Base-by-base conservation (phyloP, 2,113 vertebrate genomes). In the Paramormyrops kingsleyae region DNA sequence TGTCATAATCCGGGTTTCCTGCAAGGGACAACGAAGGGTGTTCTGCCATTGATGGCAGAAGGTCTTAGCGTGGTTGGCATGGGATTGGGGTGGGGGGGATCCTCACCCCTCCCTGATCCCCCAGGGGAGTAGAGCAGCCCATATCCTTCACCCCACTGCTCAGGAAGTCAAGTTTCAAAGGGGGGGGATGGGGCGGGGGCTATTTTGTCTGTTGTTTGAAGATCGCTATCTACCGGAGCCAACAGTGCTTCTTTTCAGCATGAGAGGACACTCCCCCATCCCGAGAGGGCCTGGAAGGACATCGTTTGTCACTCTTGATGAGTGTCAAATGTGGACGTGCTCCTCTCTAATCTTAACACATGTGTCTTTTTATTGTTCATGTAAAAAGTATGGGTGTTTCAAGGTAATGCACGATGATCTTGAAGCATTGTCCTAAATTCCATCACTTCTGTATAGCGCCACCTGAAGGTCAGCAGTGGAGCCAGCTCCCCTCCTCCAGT, bases 121-220 rank as follows among this genome's bases (percentile, higher is more conserved):
- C 12, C 66, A 44, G 44, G 47, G n/a, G 15, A 50, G 19, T 27
- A 24, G 21, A 62, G 39, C 77, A 19, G 42, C 27, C 15, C 89
- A 86, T 70, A 90, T 74, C 47, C 89, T n/a, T 86, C 89, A 89
- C 52, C 53, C 83, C 46, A 0, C 56, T 70, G 53, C 84, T 27
- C 84, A 87, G 83, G 89, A 87, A 90, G 59, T 87, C 83, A 87
- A 70, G 46, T 90, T 90, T 87, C 42, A 87, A 74, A 90, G 89
- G 56, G 59, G 52, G 88, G 59, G 66, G 52, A 2, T 56, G 19
- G 53, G 44, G 47, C 4, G 46, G n/a, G 49, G 49, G 31, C 89
- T 90, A 17, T 90, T 90, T 90, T 87, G 89, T 87, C 89, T 90
- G 89, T 62, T 87, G 56, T 87, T 90, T 90, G 53, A 90, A 90